Base-by-base conservation (phyloP, 1,140 invertebrate species). In the Diprion similis region DNA sequence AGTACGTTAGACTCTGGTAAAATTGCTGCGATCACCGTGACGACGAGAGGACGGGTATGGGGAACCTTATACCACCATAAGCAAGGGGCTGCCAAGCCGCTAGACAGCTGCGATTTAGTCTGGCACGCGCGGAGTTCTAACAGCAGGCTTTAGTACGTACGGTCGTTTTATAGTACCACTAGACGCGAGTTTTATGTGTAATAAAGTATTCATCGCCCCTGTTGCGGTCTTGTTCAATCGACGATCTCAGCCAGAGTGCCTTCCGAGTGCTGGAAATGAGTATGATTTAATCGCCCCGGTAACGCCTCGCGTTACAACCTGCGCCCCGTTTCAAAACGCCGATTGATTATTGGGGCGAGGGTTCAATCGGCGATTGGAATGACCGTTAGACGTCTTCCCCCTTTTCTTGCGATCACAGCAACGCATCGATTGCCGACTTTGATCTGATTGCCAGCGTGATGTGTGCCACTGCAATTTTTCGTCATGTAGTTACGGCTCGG, bases 161-260 rank as follows among this genome's bases (percentile, higher is more conserved):
- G 51, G n/a, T 17, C 11, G 7, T 59, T 59, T 59, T 59, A 59
- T 59, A 59, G 51, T 59, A 59, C 51, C 51, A 59, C 51, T 59
- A 59, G 51, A 59, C 51, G 11, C 51, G 51, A 59, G 51, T 59
- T 59, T 59, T 59, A 59, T 59, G 51, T 59, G 51, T 59, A 59
- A 59, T 59, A 59, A 59, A 59, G 51, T 59, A 59, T 59, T 59
- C 51, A 59, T 59, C 51, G 51, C 51, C 51, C 51, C 51, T 59
- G 51, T 59, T 59, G 51, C 51, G 51, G 51, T 59, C 51, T 59
- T 59, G 51, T 59, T 59, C 51, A 59, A 59, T 59, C 51, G 51
- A 17, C n/a, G 51, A 59, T 13, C 51, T 59, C 24, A 37, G 24
- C 24, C 24, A 6, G 24, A 37, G 24, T 37, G 24, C 24, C 51